A percentile compares a stretch with the other conserved stretches of the same genome.
Evolutionary conservation across 2,888 invertebrate species (phyloP).

Genomic region (Philereme vetulata): DNA sequence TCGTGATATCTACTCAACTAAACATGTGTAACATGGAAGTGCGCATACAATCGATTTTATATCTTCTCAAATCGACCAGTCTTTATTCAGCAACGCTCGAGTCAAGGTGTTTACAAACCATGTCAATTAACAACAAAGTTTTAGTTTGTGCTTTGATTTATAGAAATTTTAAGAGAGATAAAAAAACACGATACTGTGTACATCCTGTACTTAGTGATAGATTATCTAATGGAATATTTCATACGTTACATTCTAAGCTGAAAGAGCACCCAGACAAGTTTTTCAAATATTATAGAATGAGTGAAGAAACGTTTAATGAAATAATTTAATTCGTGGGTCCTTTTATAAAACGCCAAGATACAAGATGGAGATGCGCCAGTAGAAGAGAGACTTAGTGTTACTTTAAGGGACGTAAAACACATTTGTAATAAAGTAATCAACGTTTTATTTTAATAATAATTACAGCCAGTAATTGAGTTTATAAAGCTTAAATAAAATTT

Average conservation of each 20-base stretch:
- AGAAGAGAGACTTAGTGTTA: conserved; percentile 12
- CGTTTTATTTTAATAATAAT: conserved; percentile 8
- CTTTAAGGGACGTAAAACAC: conserved; percentile 9
- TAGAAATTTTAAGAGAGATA: too few relatives aligned
- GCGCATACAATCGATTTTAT: too few relatives aligned
- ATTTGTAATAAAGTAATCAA: conserved; percentile 9
- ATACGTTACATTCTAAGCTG: conserved; percentile 13
- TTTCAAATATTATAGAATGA: conserved; percentile 21
- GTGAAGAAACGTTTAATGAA: conserved; percentile 18
- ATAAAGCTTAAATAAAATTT: conserved; percentile 13
- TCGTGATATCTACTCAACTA: too few relatives aligned
- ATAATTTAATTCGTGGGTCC: conserved; percentile 14
- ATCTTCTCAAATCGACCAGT: too few relatives aligned
- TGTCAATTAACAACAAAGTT: too few relatives aligned
- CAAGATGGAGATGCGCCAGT: conserved; percentile 5
- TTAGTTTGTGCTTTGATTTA: too few relatives aligned
- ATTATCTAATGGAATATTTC: conserved; percentile 18
- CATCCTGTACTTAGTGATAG: too few relatives aligned
- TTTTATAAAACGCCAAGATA: conserved; percentile 16
- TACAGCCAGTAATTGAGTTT: conserved; percentile 12
- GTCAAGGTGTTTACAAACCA: too few relatives aligned
- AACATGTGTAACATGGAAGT: too few relatives aligned
- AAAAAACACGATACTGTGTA: too few relatives aligned
- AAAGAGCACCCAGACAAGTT: conserved; percentile 18
- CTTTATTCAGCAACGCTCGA: too few relatives aligned